Conservation (phyloP, 1,140 invertebrate species). For the Achroia grisella region DNA sequence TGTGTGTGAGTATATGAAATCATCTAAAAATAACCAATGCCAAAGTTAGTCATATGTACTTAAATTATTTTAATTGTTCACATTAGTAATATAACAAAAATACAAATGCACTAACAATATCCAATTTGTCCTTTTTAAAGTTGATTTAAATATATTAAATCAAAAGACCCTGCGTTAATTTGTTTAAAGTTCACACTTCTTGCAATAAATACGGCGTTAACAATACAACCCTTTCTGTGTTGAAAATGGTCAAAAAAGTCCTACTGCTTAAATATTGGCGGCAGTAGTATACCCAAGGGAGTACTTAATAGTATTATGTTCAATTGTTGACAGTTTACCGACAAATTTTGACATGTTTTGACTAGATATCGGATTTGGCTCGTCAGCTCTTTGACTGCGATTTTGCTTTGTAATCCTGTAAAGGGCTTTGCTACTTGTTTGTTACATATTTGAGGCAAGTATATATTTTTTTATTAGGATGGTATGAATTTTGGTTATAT, state of each 20-base stretch:
- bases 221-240: slow-evolving; percentile 23
- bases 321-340: slow-evolving; percentile 33
- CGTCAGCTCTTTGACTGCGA: slow-evolving; percentile 8
- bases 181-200: not conserved
- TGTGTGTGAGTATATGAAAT: too few species aligned
- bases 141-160: too few species aligned
- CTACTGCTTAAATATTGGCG: slow-evolving; percentile 26
- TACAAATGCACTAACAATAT: too few species aligned
- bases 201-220: slow-evolving; percentile 7
- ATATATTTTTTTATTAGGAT: slow-evolving; percentile 8
- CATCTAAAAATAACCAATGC: too few species aligned
- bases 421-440: slow-evolving; percentile 35
- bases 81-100: too few species aligned
- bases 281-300: slow-evolving; percentile 32
- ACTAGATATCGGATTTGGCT: slow-evolving; percentile 34
- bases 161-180: too few species aligned
- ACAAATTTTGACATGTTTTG: slow-evolving; percentile 60
- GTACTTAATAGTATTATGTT: slow-evolving; percentile 19
- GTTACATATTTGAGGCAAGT: not conserved
- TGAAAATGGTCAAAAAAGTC: slow-evolving; percentile 18
- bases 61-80: too few species aligned
- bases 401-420: slow-evolving; percentile 49
- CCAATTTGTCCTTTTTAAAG: too few species aligned
- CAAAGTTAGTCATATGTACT: too few species aligned
- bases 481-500: too few species aligned